Conservation (phyloP, 2,888 invertebrate genomes). For the Anthophora plumipes region DNA sequence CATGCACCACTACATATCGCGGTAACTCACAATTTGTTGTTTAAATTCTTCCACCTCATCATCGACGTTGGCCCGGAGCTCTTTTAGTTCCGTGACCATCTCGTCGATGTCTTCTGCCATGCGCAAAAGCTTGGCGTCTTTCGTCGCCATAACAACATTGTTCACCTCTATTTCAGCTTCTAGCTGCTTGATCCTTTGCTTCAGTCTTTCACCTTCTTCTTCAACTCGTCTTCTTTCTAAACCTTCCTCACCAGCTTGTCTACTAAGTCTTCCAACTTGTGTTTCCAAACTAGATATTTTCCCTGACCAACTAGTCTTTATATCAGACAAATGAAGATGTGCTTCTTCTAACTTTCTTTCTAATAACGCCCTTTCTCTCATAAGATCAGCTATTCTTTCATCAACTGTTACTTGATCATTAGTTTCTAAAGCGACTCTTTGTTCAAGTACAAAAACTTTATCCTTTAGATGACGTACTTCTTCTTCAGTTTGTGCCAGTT, state of each 20-base stretch:
- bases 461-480: constrained; percentile 90
- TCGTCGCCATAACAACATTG: constrained; percentile 88
- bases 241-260: constrained; percentile 94
- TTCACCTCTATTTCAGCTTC: constrained; percentile 89
- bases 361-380: constrained; percentile 88
- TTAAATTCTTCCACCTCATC: constrained; percentile 84
- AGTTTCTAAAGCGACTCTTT: constrained; percentile 82
- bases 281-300: constrained; percentile 95
- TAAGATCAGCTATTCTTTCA: constrained; percentile 86
- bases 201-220: constrained; percentile 88
- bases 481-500: constrained; percentile 90
- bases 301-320: constrained; percentile 96
- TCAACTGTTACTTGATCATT: constrained; percentile 85
- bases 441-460: constrained; percentile 86
- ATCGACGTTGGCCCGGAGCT: constrained; percentile 84
- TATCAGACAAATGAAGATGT: constrained; percentile 93
- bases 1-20: constrained; percentile 80
- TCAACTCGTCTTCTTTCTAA: constrained; percentile 91
- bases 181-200: constrained; percentile 88
- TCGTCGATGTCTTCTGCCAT: constrained; percentile 91
- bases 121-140: constrained; percentile 90
- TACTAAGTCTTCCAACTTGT: constrained; percentile 93
- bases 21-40: constrained; percentile 84
- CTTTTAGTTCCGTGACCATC: constrained; percentile 88
- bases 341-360: constrained; percentile 93